Conservation (phyloP, 1,140 invertebrate species). For the Leptinotarsa lineolata region DNA sequence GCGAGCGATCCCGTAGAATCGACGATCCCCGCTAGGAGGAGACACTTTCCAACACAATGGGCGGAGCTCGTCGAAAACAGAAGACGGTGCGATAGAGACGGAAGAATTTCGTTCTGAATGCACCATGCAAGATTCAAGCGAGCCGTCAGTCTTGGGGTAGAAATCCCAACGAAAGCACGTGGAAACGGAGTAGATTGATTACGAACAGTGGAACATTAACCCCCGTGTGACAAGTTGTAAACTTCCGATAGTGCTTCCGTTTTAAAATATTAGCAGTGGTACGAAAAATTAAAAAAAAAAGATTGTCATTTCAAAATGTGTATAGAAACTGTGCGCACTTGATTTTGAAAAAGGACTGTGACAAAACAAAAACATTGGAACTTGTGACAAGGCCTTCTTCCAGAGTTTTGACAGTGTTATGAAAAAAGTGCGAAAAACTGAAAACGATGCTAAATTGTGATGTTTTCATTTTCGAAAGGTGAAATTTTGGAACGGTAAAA, state of each 20-base stretch:
- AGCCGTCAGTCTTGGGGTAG: constrained; percentile 54
- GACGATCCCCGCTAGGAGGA: constrained; percentile 45
- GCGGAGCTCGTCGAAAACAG: constrained; percentile 50
- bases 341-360: constrained; percentile 5
- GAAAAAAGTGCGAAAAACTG: background rate
- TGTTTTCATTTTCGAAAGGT: constrained; percentile 26
- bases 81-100: constrained; percentile 42
- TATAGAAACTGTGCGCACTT: background rate
- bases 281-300: constrained; percentile 4
- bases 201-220: constrained; percentile 19
- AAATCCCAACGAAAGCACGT: constrained; percentile 52
- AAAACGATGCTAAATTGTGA: constrained; percentile 18
- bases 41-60: constrained; percentile 51
- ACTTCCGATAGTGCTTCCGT: constrained; percentile 30
- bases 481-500: constrained; percentile 9
- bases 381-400: background rate
- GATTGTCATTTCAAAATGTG: background rate
- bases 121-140: constrained; percentile 45
- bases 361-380: constrained; percentile 18
- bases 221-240: constrained; percentile 29
- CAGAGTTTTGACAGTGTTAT: constrained; percentile 10
- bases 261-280: background rate
- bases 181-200: constrained; percentile 23
- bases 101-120: constrained; percentile 40
- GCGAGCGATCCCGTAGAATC: constrained; percentile 19